These are phyloP conservation scores for Sphenopsis melanotis DNA, from an alignment of 2,797 vertebrate genomes.

Conservation along the genomic window DNA sequence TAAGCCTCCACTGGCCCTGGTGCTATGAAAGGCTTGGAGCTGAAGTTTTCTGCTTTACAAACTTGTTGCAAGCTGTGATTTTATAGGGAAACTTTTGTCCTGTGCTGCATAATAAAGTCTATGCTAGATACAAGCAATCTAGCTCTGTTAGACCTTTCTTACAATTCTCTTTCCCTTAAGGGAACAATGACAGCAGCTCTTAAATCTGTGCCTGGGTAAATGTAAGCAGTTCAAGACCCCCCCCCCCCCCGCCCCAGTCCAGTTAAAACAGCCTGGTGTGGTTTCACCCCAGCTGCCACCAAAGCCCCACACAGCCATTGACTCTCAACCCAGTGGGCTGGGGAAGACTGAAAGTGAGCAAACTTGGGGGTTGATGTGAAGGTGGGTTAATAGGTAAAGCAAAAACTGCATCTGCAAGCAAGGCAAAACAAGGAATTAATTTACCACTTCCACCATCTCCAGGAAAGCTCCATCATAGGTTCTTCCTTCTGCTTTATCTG, in stretches of 20 bases:
- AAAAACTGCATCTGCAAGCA: not conserved
- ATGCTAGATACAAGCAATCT: not conserved
- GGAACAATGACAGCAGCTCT: not conserved
- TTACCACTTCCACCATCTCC: not conserved
- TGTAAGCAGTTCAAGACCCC: not conserved
- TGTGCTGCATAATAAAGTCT: not conserved
- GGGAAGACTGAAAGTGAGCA: not conserved
- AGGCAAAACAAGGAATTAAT: not conserved
- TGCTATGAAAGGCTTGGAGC: not conserved
- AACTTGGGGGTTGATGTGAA: not conserved
- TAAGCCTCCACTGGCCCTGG: not conserved
- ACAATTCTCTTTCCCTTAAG: not conserved
- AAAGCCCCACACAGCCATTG: not conserved
- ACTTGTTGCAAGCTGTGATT: not conserved
- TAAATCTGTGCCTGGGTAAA: not conserved
- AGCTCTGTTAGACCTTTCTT: not conserved
- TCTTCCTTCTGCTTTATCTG: not conserved
- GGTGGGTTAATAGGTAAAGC: not conserved
- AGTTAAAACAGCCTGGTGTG: not conserved
- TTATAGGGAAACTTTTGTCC: not conserved
- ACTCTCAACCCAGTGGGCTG: fast-evolving
- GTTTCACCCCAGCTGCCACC: not conserved
- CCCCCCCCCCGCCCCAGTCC: not conserved
- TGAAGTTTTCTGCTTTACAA: not conserved
- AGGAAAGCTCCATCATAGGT: not conserved